Evolutionary conservation across 1,140 invertebrate species (phyloP).

Genomic region (Drosophila punjabiensis): DNA sequence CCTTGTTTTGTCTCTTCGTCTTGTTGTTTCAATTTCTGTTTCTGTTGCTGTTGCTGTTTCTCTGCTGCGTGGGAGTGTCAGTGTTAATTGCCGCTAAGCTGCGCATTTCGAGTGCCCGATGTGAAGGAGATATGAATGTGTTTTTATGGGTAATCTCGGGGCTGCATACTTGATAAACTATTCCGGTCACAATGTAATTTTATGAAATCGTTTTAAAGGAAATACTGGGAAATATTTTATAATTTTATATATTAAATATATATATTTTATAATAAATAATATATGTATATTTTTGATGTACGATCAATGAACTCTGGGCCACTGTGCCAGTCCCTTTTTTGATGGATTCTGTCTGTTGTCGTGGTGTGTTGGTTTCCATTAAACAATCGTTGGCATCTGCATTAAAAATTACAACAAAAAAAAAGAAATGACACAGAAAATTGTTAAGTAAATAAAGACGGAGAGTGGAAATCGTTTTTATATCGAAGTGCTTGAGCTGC

Average conservation of each 20-base stretch:
- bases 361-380: conserved; percentile 12
- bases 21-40: conserved; percentile 24
- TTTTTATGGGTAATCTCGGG: conserved; percentile 58
- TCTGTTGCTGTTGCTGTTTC: conserved; percentile 28
- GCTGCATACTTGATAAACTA: conserved; percentile 46
- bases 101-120: conserved; percentile 58
- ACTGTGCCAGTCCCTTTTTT: conserved; percentile 30
- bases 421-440: conserved; percentile 11
- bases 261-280: too few relatives aligned
- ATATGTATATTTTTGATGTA: background rate
- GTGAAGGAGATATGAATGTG: conserved; percentile 42
- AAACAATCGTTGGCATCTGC: conserved; percentile 39
- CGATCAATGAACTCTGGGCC: background rate
- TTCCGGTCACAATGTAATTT: conserved; percentile 8
- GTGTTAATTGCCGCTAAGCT: conserved; percentile 77
- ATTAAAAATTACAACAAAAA: conserved; percentile 43
- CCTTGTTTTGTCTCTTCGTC: conserved; percentile 29
- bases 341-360: conserved; percentile 6
- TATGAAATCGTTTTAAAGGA: background rate
- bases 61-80: conserved; percentile 73
- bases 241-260: background rate
- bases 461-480: conserved; percentile 20
- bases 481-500: conserved; percentile 38
- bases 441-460: conserved; percentile 15
- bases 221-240: too few relatives aligned